phyloP scores from a whole-genome alignment of 2,113 vertebrate genomes.

The Opisthocomus hoazin region DNA sequence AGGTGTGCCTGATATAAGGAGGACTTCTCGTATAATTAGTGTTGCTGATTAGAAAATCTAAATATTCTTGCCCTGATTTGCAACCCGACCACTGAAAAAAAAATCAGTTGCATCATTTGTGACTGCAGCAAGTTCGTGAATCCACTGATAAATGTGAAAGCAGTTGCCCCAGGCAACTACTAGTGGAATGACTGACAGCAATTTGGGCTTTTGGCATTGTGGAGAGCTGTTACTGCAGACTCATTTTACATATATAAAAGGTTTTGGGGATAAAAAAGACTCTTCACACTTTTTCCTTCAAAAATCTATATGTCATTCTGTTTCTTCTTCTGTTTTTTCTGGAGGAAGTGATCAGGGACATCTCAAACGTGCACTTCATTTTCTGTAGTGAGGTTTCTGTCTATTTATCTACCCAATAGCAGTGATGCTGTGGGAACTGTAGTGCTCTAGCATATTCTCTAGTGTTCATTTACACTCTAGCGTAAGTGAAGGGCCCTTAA shows the following conservation, averaged over 20 bases:
- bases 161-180: slow-evolving; percentile 33
- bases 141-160: slow-evolving; percentile 5
- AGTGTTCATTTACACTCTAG: background rate
- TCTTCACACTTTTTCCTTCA: background rate
- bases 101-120: background rate
- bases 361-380: background rate
- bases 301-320: background rate
- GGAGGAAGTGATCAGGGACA: background rate
- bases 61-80: background rate
- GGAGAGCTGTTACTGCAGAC: background rate
- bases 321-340: background rate
- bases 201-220: background rate
- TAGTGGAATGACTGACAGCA: background rate
- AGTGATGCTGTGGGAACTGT: background rate
- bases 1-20: background rate
- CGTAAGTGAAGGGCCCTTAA: slow-evolving; percentile 14
- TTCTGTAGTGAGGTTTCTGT: background rate
- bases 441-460: slow-evolving; percentile 16
- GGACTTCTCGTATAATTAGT: background rate
- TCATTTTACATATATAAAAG: background rate
- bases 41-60: background rate
- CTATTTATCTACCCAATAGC: background rate
- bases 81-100: background rate
- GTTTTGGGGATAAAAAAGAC: background rate
- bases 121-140: background rate